Base-by-base conservation (phyloP, 2,113 vertebrate genomes). In the Chionomys nivalis region DNA sequence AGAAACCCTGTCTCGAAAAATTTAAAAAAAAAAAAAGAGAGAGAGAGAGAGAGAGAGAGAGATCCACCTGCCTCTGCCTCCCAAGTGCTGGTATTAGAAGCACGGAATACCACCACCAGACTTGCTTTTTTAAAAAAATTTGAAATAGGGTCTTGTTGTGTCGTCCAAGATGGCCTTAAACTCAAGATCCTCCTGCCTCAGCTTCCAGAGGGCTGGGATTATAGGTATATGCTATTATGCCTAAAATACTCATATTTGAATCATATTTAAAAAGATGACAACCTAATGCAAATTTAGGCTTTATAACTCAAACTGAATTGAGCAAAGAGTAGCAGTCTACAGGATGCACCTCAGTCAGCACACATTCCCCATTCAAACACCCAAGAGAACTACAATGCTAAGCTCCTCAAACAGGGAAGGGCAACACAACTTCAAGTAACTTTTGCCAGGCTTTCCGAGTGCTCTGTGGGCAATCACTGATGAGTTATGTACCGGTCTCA, bases 221-320 rank as follows among this genome's bases (percentile, higher is more conserved):
- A 76, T 5, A 89, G 28, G 17, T 3, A 13, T 23, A 26, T 31
- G 49, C 39, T 31, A 31, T 49, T n/a, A 76, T n/a, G 31, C 73
- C 75, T 78, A 78, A 77, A 77, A 90, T 47, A 49, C 3, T 58
- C 58, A 77, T 21, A 89, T 78, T 58, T 78, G 70, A 61, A 75
- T 58, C 19, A 58, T 24, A 83, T 44, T 94, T 1, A 81, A 73
- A 94, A 96, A 94, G 44, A 81, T 65, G 47, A 94, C 5, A 49
- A 24, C 73, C 17, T 89, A 70, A 82, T 66, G n/a, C 55, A 72
- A 85, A 94, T 83, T 87, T 88, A 89, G 75, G 70, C 61, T 87
- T 91, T 66, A 68, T 42, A 72, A 44, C 42, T 96, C 76, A 88
- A 85, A 61, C 44, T 47, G 58, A 24, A 13, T 88, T 23, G 4